Percentiles rank a stretch among this genome's conserved stretches.
These are phyloP conservation scores for Elgaria multicarinata DNA, from an alignment of 2,113 vertebrate species.

Conservation along the genomic window DNA sequence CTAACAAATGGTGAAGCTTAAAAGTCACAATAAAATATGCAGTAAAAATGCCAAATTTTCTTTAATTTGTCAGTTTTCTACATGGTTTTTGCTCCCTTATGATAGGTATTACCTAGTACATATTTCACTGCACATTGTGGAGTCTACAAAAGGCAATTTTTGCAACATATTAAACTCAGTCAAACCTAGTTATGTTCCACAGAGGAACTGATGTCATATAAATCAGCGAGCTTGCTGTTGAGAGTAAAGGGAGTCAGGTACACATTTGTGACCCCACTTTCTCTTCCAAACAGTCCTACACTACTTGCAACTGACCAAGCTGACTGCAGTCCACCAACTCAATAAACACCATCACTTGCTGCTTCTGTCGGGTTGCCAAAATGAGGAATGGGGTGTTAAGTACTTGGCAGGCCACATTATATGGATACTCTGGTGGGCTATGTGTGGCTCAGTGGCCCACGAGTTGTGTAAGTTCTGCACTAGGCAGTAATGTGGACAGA, in stretches of 20 bases:
- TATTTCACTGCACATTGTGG: slow-evolving; percentile 9
- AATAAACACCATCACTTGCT: neutral
- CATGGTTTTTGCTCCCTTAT: slow-evolving; percentile 45
- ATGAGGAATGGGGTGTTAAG: neutral
- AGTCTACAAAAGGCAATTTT: slow-evolving; percentile 53
- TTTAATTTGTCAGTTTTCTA: slow-evolving; percentile 56
- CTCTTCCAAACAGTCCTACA: neutral
- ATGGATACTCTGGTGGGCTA: neutral
- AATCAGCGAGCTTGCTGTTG: slow-evolving; percentile 34
- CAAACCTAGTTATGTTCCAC: slow-evolving; percentile 34
- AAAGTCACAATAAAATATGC: slow-evolving; percentile 51
- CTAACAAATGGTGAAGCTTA: slow-evolving; percentile 49
- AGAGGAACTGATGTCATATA: slow-evolving; percentile 7
- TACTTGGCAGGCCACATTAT: neutral
- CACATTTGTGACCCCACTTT: neutral
- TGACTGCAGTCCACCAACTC: neutral
- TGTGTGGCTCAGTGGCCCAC: neutral
- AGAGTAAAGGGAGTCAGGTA: neutral
- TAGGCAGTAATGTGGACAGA: neutral
- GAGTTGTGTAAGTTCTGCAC: neutral
- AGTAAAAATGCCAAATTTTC: slow-evolving; percentile 46
- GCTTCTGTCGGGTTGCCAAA: neutral
- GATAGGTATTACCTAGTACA: slow-evolving; percentile 22
- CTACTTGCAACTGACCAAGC: neutral
- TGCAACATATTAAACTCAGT: slow-evolving; percentile 35